Base-by-base conservation (phyloP, 1,140 invertebrate genomes). In the Diabrotica virgifera region DNA sequence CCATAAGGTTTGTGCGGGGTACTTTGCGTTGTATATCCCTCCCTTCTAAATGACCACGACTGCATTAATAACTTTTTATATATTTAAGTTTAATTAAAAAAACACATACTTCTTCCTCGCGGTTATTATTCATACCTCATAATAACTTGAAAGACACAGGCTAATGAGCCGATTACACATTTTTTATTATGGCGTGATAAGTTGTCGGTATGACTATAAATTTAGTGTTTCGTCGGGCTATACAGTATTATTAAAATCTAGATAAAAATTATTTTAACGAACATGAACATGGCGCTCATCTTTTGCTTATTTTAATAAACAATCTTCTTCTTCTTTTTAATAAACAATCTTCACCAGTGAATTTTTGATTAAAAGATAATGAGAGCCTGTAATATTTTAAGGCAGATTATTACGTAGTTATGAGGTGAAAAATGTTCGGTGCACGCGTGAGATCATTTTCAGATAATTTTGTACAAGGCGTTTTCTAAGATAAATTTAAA, bases 351-450 rank as follows among this genome's bases (percentile, higher is more conserved):
- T n/a, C 40, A 46, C 24, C 24, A 46, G 40, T 46, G n/a, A 46
- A 46, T 46, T 46, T 46, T 46, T 46, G 40, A 46, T 46, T 46
- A 46, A 46, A 46, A 46, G 40, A 46, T 46, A 46, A 46, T 46
- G 40, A 46, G 40, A 8, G 40, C 8, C n/a, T 46, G 40, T 46
- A 46, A 46, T 46, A 46, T 10, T 46, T 46, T n/a, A 46, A 46
- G 8, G 8, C 40, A n/a, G n/a, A 46, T 46, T 46, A 46, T 46
- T 46, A 10, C 8, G n/a, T n/a, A 46, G 40, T 8, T n/a, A n/a
- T 46, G n/a, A 46, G n/a, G 40, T 46, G 8, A 46, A 46, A 24
- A 24, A 24, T 24, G 24, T 24, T 24, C 24, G 4, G 4, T 24
- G 24, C 24, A 24, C 24, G 24, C 24, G 24, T 24, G 24, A 24